These are phyloP conservation scores for Harpagifer antarcticus DNA, from an alignment of 2,797 vertebrate genomes.

Conservation along the genomic window DNA sequence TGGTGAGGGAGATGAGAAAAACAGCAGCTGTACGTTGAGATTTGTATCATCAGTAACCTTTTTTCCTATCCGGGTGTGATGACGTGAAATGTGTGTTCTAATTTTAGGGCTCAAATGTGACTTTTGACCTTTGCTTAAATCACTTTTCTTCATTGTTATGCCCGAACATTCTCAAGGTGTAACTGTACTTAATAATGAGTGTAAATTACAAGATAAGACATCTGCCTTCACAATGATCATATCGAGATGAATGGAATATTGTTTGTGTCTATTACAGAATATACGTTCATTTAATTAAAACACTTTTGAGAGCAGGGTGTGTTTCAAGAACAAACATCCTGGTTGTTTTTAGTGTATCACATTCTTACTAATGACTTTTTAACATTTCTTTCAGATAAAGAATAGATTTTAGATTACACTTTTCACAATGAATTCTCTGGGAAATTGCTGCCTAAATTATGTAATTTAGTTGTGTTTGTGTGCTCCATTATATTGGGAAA, in stretches of 20 bases:
- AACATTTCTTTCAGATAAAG: not conserved
- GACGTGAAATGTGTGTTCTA: conserved; percentile 19
- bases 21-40: conserved; percentile 38
- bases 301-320: not conserved
- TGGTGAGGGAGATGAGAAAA: conserved; percentile 39
- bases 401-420: not conserved
- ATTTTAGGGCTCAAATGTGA: conserved; percentile 25
- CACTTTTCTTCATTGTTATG: not conserved
- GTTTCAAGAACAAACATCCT: not conserved
- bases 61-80: conserved; percentile 1
- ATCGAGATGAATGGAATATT: not conserved
- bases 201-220: not conserved
- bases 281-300: not conserved
- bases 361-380: not conserved
- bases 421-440: not conserved
- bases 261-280: not conserved
- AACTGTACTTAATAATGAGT: not conserved
- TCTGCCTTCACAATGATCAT: not conserved
- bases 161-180: not conserved
- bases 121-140: conserved; percentile 16
- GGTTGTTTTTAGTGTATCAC: not conserved
- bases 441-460: too few relatives aligned
- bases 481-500: too few relatives aligned
- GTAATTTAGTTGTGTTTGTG: too few relatives aligned
- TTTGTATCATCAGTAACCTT: conserved; percentile 28